Conservation (phyloP, 1,140 invertebrate genomes). For the Harpegnathos saltator region DNA sequence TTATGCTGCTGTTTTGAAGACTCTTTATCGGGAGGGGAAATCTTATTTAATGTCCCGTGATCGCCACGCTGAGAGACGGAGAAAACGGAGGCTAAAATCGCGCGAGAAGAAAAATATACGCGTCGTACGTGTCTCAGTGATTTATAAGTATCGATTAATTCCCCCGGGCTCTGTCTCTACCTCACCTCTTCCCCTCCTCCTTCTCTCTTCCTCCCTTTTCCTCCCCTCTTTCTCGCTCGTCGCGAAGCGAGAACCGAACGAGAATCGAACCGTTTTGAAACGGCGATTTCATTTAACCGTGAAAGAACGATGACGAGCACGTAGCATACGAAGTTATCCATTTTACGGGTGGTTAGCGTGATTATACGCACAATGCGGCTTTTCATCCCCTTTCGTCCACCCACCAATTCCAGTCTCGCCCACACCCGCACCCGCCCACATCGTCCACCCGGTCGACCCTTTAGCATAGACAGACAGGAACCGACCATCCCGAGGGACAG, state of each 20-base stretch:
- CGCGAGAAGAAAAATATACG: neutral
- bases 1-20: neutral
- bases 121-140: neutral
- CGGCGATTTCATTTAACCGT: slow-evolving; percentile 31
- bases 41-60: no score
- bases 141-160: slow-evolving; percentile 27
- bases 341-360: slow-evolving; percentile 81
- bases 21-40: neutral
- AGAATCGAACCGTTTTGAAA: slow-evolving; percentile 54
- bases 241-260: neutral
- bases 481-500: slow-evolving; percentile 72
- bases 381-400: slow-evolving; percentile 74
- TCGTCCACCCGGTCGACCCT: slow-evolving; percentile 53
- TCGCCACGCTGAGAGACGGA: neutral
- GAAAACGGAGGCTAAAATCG: neutral
- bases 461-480: slow-evolving; percentile 69
- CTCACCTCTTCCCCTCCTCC: no score
- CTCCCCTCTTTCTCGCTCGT: neutral
- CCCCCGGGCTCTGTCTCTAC: no score
- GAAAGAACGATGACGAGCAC: slow-evolving; percentile 48
- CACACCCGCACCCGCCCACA: slow-evolving; percentile 22
- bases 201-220: no score
- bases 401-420: slow-evolving; percentile 58
- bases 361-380: slow-evolving; percentile 82
- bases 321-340: slow-evolving; percentile 61